These are phyloP conservation scores for Botia almorhae DNA, from an alignment of 2,797 vertebrate genomes.

Conservation along the genomic window DNA sequence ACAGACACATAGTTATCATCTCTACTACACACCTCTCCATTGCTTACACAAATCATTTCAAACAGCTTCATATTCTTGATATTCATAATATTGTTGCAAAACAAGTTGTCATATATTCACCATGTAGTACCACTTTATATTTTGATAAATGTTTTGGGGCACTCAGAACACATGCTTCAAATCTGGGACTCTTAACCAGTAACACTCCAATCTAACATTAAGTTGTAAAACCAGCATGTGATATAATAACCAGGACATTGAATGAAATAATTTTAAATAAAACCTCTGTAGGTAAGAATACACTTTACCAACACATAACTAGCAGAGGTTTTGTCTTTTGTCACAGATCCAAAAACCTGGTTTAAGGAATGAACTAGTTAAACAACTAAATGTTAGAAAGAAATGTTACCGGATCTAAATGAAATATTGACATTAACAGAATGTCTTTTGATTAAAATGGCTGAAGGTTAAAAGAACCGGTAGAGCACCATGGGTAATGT, in stretches of 20 bases:
- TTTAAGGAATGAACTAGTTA: neutral
- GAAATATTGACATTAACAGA: constrained; percentile 17
- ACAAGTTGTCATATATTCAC: neutral
- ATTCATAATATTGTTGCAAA: neutral
- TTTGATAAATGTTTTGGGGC: constrained; percentile 7
- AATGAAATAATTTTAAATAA: neutral
- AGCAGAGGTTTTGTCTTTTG: neutral
- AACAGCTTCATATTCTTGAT: constrained; percentile 5
- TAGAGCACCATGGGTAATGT: constrained; percentile 29
- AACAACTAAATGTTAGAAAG: constrained; percentile 29
- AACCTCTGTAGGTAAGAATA: constrained; percentile 8
- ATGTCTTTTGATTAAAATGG: constrained; percentile 4
- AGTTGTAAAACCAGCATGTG: constrained; percentile 52
- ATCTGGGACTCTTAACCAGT: neutral
- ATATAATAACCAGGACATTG: constrained; percentile 15
- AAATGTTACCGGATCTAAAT: constrained; percentile 40
- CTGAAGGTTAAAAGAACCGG: constrained; percentile 10
- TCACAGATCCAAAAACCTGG: neutral
- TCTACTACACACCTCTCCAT: neutral
- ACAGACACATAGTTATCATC: neutral
- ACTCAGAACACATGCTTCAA: constrained; percentile 14
- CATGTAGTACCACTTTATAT: neutral
- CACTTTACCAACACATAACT: constrained; percentile 27
- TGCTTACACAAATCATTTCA: neutral
- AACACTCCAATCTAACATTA: constrained; percentile 25